Conservation (phyloP, 2,113 vertebrate species). For the Spilogale gracilis region DNA sequence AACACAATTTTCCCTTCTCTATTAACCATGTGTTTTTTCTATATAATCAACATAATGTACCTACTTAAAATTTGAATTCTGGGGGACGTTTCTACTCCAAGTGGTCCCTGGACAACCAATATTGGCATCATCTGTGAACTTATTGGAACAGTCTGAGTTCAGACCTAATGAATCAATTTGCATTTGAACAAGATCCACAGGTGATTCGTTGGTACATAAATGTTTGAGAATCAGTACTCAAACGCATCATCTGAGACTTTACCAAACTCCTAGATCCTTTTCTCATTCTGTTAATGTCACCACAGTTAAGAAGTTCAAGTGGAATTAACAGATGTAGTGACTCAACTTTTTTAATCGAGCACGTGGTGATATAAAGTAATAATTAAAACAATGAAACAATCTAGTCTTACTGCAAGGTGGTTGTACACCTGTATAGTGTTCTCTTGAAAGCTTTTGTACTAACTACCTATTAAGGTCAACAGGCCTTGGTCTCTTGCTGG, state of each 20-base stretch:
- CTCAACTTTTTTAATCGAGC: background rate
- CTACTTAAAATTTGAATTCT: slow-evolving; percentile 6
- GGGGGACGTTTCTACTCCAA: background rate
- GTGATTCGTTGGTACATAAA: background rate
- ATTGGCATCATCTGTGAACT: background rate
- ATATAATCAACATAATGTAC: background rate
- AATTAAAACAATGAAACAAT: background rate
- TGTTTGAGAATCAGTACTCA: background rate
- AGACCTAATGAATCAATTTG: background rate
- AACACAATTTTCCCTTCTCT: background rate
- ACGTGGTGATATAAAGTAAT: background rate
- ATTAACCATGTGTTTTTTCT: background rate
- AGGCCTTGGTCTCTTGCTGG: background rate
- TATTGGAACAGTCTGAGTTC: background rate
- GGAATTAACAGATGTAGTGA: background rate
- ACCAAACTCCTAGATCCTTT: background rate
- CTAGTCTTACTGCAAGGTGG: background rate
- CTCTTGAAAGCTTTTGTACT: background rate
- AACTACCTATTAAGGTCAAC: background rate
- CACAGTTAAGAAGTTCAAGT: background rate
- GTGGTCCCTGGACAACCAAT: background rate
- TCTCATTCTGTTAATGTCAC: background rate
- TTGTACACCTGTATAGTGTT: background rate
- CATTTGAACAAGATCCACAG: background rate
- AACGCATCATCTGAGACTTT: background rate